Conservation (phyloP, 2,888 invertebrate species). For the Ennomos fuscantarius region DNA sequence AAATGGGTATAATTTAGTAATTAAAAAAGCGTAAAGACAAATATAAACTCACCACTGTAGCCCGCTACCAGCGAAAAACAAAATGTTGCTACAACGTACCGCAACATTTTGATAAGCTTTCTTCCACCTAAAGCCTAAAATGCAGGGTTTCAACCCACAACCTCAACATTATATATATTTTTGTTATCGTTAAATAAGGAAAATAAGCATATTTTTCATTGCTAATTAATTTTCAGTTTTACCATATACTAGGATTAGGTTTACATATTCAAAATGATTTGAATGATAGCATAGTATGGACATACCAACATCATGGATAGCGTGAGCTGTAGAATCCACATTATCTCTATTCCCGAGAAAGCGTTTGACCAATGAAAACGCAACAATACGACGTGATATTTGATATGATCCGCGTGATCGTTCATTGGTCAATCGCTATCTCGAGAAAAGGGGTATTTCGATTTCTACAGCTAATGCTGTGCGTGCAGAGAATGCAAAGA, state of each 20-base stretch:
- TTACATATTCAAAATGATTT: neutral
- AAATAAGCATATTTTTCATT: neutral
- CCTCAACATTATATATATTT: conserved; percentile 4
- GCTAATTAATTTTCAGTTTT: conserved; percentile 8
- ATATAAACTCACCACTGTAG: conserved; percentile 20
- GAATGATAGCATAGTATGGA: neutral
- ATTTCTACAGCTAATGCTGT: too few species aligned
- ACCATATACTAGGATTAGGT: neutral
- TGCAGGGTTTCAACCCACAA: neutral
- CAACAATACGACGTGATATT: too few species aligned
- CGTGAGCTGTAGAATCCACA: too few species aligned
- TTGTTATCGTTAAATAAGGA: conserved; percentile 1
- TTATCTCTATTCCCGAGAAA: too few species aligned
- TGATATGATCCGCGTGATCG: too few species aligned
- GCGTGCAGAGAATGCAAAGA: too few species aligned
- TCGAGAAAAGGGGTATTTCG: too few species aligned
- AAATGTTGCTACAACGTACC: conserved; percentile 24
- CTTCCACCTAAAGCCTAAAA: neutral
- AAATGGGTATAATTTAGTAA: too few species aligned
- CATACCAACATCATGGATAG: too few species aligned
- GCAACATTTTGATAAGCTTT: conserved; percentile 26
- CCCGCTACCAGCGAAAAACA: conserved; percentile 24
- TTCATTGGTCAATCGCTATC: too few species aligned
- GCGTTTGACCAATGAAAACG: too few species aligned
- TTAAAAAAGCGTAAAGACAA: too few species aligned